Evolutionary conservation across 53 echinoderm and acorn worm species (phyloP), one percentile per base, ranked within the genome.

Genomic region (Hippasteria phrygiana): DNA sequence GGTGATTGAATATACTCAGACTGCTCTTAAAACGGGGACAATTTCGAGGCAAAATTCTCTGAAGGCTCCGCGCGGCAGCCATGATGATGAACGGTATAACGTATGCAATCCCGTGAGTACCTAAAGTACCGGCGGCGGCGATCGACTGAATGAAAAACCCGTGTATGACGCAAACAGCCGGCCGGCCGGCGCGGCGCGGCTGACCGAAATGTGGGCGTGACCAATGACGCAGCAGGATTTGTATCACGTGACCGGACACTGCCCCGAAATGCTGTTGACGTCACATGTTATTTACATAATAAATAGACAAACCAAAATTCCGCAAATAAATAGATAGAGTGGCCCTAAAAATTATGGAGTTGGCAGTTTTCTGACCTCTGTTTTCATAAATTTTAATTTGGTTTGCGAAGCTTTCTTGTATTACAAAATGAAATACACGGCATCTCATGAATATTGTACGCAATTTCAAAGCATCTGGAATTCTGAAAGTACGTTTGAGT

Each of bases 171-270:
- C 18, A 54, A 54, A 54, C 17, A 5, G 59, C 59, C 59, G 59
- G 67, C 67, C 26, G 18, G 67, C 67, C 67, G 67, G 67, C 67
- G 59, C 59, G 24, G 59, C 33, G 33, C 26, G 18, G 67, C 67
- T 35, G 67, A 35, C 67, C 1, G 72, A 41, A 71, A 56, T 27
- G 91, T 88, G 79, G 93, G 94, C 88, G 94, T 94, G 94, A 94
- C 94, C 94, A 94, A 94, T 94, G 76, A 43, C 37, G 46, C 20
- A 5, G 46, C 69, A 28, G 20, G 32, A 32, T 45, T 38, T 69
- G 26, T 5, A 32, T 89, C 89, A 93, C 90, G 83, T 93, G 89
- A 62, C 66, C 71, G 55, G 73, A 86, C 73, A 86, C 87, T 72
- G 73, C 71, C 73, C 53, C 17, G 26, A 71, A 55, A 17, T 22